Conservation (phyloP, 2,888 invertebrate species). For the Pemphredon lugubris region DNA sequence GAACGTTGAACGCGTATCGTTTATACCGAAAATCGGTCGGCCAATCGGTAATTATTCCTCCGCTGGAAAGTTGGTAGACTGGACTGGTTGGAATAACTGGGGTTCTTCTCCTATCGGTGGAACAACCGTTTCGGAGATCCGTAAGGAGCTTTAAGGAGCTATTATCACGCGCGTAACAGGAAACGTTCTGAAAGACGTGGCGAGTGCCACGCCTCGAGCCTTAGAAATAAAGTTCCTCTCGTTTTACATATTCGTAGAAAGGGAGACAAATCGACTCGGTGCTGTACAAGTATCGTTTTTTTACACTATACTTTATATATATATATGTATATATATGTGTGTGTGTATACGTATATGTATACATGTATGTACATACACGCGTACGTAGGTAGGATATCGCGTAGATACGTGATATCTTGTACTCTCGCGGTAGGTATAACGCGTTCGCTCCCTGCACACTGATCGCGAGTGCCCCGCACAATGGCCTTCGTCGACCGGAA, state of each 20-base stretch:
- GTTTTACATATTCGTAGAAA: slow-evolving; percentile 44
- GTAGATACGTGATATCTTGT: too few species aligned
- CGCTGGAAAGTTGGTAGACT: too few species aligned
- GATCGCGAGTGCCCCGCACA: slow-evolving; percentile 59
- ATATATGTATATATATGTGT: slow-evolving; percentile 2
- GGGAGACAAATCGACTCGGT: neutral
- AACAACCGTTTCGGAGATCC: slow-evolving; percentile 27
- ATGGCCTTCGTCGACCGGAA: slow-evolving; percentile 73
- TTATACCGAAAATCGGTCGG: too few species aligned
- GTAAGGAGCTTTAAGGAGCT: too few species aligned
- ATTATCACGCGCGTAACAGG: slow-evolving; percentile 42
- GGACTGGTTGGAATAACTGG: slow-evolving; percentile 42
- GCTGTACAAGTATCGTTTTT: neutral
- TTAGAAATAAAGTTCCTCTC: slow-evolving; percentile 42
- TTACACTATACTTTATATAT: neutral
- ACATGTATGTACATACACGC: neutral
- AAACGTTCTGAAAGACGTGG: slow-evolving; percentile 50
- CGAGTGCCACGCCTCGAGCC: too few species aligned
- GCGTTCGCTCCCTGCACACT: slow-evolving; percentile 41
- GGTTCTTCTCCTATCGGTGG: slow-evolving; percentile 9
- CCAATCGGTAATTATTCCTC: too few species aligned
- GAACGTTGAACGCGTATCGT: too few species aligned
- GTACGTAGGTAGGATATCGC: too few species aligned
- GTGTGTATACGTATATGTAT: slow-evolving; percentile 4
- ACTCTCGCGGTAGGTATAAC: slow-evolving; percentile 9